Conservation (phyloP, 2,888 invertebrate genomes). For the Elysia crispata region DNA sequence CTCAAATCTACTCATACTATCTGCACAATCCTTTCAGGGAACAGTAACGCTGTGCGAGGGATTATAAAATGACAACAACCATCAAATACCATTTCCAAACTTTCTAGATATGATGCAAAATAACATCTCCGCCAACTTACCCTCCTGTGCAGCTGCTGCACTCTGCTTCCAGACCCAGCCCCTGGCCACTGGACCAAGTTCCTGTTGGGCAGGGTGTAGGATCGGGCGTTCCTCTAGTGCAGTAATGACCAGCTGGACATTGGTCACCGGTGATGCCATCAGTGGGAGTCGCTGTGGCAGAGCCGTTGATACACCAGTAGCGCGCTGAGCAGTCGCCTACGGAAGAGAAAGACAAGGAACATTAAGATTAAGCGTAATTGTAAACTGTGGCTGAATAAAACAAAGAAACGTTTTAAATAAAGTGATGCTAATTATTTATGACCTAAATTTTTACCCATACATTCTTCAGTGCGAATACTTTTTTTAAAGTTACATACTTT, state of each 20-base stretch:
- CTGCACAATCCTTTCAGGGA: no score
- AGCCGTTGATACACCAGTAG: slow-evolving; percentile 71
- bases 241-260: slow-evolving; percentile 72
- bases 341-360: not conserved
- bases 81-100: no score
- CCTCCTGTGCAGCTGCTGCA: slow-evolving; percentile 61
- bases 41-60: no score
- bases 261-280: slow-evolving; percentile 69
- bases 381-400: not conserved
- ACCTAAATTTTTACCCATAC: no score
- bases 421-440: no score
- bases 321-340: slow-evolving; percentile 66
- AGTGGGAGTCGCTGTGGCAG: slow-evolving; percentile 66
- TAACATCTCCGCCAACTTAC: slow-evolving; percentile 10
- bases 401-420: no score
- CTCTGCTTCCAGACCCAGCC: slow-evolving; percentile 58
- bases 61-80: no score
- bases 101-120: no score
- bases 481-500: no score
- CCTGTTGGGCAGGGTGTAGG: slow-evolving; percentile 67
- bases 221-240: slow-evolving; percentile 62
- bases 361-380: not conserved
- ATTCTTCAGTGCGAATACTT: no score
- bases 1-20: no score
- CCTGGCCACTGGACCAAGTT: slow-evolving; percentile 69